Conservation (phyloP, 2,888 invertebrate species). For the Argyresthia albistria region DNA sequence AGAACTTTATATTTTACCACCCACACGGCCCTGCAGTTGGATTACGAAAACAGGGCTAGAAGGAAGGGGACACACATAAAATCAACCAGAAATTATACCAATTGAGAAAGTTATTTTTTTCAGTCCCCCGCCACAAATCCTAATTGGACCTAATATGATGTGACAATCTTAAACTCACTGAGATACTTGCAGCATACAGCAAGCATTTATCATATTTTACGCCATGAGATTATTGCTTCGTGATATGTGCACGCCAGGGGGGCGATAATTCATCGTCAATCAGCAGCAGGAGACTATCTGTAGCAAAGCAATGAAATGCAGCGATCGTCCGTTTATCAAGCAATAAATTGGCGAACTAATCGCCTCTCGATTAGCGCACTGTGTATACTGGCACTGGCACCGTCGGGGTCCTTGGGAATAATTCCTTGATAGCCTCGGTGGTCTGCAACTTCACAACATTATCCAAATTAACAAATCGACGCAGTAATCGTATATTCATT, state of each 20-base stretch:
- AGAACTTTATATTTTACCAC: conserved; percentile 50
- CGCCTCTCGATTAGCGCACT: conserved; percentile 35
- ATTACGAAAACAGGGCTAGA: too few relatives aligned
- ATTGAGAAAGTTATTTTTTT: too few relatives aligned
- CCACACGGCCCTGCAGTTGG: conserved; percentile 23
- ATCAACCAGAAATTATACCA: too few relatives aligned
- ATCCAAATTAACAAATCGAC: conserved; percentile 37
- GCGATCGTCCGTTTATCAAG: conserved; percentile 41
- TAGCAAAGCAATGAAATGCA: conserved; percentile 30
- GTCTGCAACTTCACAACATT: conserved; percentile 22
- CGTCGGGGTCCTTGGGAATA: conserved; percentile 15
- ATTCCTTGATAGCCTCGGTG: conserved; percentile 12
- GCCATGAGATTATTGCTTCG: too few relatives aligned
- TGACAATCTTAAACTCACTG: too few relatives aligned
- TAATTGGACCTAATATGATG: too few relatives aligned
- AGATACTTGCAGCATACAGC: too few relatives aligned
- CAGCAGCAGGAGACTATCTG: conserved; percentile 8
- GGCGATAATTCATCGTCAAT: background rate
- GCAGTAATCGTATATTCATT: conserved; percentile 60
- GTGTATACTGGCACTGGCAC: conserved; percentile 18
- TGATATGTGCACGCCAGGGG: too few relatives aligned
- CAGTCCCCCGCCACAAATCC: too few relatives aligned
- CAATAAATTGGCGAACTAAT: conserved; percentile 55
- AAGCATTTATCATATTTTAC: too few relatives aligned
- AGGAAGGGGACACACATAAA: too few relatives aligned